These are phyloP conservation scores for Lochmaea capreae DNA, from an alignment of 2,888 invertebrate genomes.

Conservation along the genomic window DNA sequence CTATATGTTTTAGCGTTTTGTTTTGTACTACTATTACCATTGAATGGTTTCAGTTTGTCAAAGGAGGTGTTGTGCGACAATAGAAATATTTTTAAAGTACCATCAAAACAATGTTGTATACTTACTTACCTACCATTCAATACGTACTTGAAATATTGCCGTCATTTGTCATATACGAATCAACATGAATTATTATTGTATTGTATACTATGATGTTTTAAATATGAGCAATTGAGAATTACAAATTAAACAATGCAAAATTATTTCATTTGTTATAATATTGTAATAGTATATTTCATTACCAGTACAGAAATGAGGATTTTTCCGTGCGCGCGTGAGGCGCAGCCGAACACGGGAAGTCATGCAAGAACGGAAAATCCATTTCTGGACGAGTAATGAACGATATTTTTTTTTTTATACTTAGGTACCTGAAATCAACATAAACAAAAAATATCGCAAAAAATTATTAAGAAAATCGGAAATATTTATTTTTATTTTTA, in stretches of 20 bases:
- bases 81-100: not conserved
- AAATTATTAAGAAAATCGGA: too few relatives aligned
- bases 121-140: not conserved
- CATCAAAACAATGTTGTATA: not conserved
- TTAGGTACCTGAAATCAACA: too few relatives aligned
- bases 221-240: not conserved
- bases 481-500: too few relatives aligned
- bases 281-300: too few relatives aligned
- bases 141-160: not conserved
- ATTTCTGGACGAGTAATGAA: too few relatives aligned
- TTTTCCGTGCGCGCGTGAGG: too few relatives aligned
- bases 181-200: not conserved
- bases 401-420: too few relatives aligned
- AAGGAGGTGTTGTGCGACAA: conserved; percentile 1
- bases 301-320: too few relatives aligned
- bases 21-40: not conserved
- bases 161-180: not conserved
- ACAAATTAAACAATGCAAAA: not conserved
- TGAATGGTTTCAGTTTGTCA: not conserved
- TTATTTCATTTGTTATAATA: not conserved
- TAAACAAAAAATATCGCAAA: too few relatives aligned
- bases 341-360: too few relatives aligned
- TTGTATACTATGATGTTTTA: not conserved
- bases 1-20: not conserved
- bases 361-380: too few relatives aligned